Base-by-base conservation (phyloP, 1,140 invertebrate genomes). In the Drosophila carrolli region DNA sequence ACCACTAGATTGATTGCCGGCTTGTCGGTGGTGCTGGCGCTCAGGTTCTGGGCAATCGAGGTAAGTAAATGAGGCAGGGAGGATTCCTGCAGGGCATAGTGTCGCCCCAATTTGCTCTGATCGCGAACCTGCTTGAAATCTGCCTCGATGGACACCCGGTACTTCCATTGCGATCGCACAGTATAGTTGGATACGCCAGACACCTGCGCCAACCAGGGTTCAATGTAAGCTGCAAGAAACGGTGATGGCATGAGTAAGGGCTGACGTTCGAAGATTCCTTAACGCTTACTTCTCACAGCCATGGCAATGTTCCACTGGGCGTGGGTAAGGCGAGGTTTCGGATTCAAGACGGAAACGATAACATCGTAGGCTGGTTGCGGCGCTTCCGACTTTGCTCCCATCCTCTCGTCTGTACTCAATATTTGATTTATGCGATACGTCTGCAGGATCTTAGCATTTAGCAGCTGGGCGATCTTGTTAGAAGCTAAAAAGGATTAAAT, bases 141-240 rank as follows among this genome's bases (percentile, higher is more conserved):
- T 1, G 96, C 95, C 32, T 96, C 95, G 32, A 98, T 93, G n/a
- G 96, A 94, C 3, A 97, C 93, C 43, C 97, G 95, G 93, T 97
- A 97, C 11, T 98, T 93, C 96, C 96, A 97, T 92, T 98, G 97
- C 0, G 97, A 97, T 88, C 97, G 97, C 0, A 98, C 93, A 0
- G 95, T 95, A 75, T 97, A 96, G 84, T 96, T 95, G 44, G 96
- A 95, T 29, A 97, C 93, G 0, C 94, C 90, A 4, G 94, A 93
- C 16, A 98, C 80, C 56, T 96, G 94, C 10, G 94, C 91, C 3
- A 97, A 83, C 54, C 97, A 95, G 4, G 96, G 96, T 23, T 95
- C 93, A 27, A 98, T 90, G 86, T 97, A 97, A 41, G 94, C 96
- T 97, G 93, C 1, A 5, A 13, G 29, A 94, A 61, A 37, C 23